Conservation (phyloP, 2,113 vertebrate genomes). For the Pedetes capensis region DNA sequence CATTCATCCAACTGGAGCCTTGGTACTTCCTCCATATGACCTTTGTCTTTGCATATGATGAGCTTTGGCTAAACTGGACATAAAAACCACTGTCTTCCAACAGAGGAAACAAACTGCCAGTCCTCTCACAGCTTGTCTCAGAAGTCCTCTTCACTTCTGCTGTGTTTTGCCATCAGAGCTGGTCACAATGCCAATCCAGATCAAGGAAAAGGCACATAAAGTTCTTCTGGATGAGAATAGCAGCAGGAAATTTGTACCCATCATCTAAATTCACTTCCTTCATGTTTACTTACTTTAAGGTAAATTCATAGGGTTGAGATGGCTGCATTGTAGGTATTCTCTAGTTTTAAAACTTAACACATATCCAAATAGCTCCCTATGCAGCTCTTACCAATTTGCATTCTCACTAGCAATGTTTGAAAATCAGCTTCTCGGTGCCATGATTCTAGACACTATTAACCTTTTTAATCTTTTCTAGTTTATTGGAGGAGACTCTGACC, state of each 20-base stretch:
- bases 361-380: not conserved
- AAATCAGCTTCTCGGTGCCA: not conserved
- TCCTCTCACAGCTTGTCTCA: no score
- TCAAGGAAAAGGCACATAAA: not conserved
- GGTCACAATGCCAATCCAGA: not conserved
- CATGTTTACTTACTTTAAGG: not conserved
- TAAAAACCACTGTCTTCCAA: not conserved
- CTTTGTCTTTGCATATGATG: not conserved
- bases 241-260: not conserved
- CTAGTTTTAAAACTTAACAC: not conserved
- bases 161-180: not conserved
- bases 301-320: not conserved
- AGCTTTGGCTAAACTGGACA: not conserved
- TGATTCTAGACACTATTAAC: not conserved
- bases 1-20: not conserved
- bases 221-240: not conserved
- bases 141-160: not conserved
- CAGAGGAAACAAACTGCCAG: not conserved
- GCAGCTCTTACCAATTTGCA: not conserved
- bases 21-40: not conserved
- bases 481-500: not conserved
- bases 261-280: no score
- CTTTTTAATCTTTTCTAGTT: conserved; percentile 22
- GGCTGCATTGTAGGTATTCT: not conserved
- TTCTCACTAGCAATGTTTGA: not conserved